Evolutionary conservation across 2,888 invertebrate species (phyloP).

Genomic region (Sabatieria punctata): DNA sequence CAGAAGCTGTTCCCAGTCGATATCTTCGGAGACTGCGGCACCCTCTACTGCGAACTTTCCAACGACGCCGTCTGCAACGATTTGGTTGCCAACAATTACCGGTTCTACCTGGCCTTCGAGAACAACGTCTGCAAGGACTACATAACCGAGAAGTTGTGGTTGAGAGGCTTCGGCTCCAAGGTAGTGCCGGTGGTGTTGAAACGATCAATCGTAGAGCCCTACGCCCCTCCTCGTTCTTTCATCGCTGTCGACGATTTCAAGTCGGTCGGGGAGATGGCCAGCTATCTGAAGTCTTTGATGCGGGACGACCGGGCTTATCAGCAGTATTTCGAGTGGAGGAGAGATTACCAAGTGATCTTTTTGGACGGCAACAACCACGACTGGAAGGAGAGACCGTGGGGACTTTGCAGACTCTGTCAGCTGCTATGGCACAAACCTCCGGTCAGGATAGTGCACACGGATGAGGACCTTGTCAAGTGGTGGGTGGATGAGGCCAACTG

Average conservation of each 20-base stretch:
- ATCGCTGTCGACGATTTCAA: slow-evolving; percentile 34
- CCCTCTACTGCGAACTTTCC: background rate
- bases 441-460: too few species aligned
- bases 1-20: background rate
- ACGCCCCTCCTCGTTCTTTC: slow-evolving; percentile 23
- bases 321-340: slow-evolving; percentile 32
- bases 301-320: slow-evolving; percentile 30
- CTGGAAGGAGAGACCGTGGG: slow-evolving; percentile 1
- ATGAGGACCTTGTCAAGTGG: too few species aligned
- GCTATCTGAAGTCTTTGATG: slow-evolving; percentile 30
- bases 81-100: slow-evolving; percentile 6
- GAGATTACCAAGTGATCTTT: background rate
- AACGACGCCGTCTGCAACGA: too few species aligned
- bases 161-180: background rate
- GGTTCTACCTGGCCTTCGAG: too few species aligned
- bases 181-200: background rate
- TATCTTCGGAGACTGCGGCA: background rate
- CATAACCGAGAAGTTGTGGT: slow-evolving; percentile 10
- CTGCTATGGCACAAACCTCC: too few species aligned
- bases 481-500: too few species aligned
- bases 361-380: slow-evolving; percentile 1
- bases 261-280: slow-evolving; percentile 28
- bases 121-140: slow-evolving; percentile 9
- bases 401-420: background rate
- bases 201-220: background rate